Base-by-base conservation (phyloP, 2,888 invertebrate genomes). In the Masnerella sp. region DNA sequence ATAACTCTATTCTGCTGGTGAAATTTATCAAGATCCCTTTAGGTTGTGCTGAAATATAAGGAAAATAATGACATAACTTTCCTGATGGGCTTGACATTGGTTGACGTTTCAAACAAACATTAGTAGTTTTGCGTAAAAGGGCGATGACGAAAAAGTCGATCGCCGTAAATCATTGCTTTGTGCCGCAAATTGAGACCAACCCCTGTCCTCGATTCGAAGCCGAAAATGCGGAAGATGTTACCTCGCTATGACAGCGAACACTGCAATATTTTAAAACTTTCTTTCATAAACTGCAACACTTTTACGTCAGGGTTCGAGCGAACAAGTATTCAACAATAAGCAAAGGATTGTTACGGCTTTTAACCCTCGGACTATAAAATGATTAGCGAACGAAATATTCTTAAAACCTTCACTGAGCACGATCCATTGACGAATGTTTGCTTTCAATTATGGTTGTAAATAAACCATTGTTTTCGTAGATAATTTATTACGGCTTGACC, bases 201-300 rank as follows among this genome's bases (percentile, higher is more conserved):
- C 25, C 17, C 7, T 32, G 38, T 9, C 40, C 17, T 5, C n/a
- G n/a, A n/a, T 20, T 11, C 4, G 15, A 28, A 38, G 14, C n/a
- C 1, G 18, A 49, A 58, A 22, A 40, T 59, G 47, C 54, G 52
- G 49, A 61, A 68, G 30, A 58, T 18, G 52, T 54, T 65, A 43
- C 30, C 22, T 42, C 22, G 14, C 51, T 72, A 64, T 38, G 59
- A 72, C 65, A 72, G 59, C 61, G 65, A 58, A 40, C n/a, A n/a
- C 59, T 65, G 71, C 38, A 72, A 72, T 38, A 72, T 52, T 72
- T 71, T 40, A 7, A 52, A 65, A 72, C 58, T 59, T 72, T 72
- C 7, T 11, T 22, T 1, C 0, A 3, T 18, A 45, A 49, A 59
- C 14, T 71, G 64, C 25, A 72, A 72, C 71, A 72, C 71, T 72